These are phyloP conservation scores for Passerculus sandwichensis DNA, from an alignment of 2,797 vertebrate genomes.

Conservation along the genomic window DNA sequence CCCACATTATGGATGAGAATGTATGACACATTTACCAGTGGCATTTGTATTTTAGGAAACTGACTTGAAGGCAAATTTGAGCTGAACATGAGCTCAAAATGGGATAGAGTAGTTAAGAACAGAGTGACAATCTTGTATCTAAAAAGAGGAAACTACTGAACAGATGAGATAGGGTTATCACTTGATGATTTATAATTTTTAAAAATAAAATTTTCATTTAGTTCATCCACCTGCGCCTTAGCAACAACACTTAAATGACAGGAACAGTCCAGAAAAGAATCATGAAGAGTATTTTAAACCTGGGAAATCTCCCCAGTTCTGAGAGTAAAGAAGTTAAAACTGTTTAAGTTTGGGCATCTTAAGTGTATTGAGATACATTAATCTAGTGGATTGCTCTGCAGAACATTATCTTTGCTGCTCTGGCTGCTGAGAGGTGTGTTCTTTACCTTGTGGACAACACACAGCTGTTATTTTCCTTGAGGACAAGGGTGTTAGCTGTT, in stretches of 20 bases:
- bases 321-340: not conserved
- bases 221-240: not conserved
- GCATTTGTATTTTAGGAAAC: conserved; percentile 58
- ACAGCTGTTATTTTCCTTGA: not conserved
- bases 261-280: not conserved
- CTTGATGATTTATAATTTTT: not conserved
- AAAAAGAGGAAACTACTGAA: not conserved
- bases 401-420: not conserved
- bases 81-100: conserved; percentile 24
- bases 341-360: not conserved
- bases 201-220: not conserved
- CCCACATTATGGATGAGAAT: conserved; percentile 22
- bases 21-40: conserved; percentile 47
- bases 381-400: not conserved
- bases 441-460: not conserved
- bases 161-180: not conserved
- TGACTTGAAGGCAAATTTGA: conserved; percentile 14
- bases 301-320: not conserved
- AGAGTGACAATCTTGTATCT: not conserved
- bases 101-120: conserved; percentile 7
- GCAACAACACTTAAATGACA: not conserved
- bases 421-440: not conserved
- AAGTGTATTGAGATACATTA: not conserved
- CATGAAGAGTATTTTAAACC: not conserved
- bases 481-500: not conserved